These are phyloP conservation scores for Argyra leucocephala DNA, from an alignment of 2,888 invertebrate genomes.

Conservation along the genomic window DNA sequence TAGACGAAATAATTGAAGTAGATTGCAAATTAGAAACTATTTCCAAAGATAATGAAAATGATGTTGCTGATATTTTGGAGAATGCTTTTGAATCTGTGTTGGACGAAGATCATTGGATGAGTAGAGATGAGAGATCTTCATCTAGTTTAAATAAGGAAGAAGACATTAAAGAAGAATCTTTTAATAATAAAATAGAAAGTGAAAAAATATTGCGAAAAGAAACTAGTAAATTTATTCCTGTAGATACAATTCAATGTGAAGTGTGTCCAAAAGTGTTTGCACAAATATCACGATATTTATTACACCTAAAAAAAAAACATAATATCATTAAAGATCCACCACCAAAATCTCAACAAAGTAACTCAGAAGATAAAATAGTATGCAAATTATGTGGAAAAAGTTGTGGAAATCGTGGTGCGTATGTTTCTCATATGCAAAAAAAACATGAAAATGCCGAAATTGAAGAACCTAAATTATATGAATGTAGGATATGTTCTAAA, in stretches of 20 bases:
- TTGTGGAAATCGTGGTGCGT: constrained; percentile 5
- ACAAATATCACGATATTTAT: too few relatives aligned
- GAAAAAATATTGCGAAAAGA: neutral
- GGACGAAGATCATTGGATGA: neutral
- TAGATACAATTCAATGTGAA: constrained; percentile 9
- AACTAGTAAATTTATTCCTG: neutral
- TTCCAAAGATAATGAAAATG: neutral
- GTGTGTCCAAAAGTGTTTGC: constrained; percentile 4
- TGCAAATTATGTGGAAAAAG: constrained; percentile 2
- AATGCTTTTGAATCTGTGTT: neutral
- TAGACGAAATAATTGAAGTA: neutral
- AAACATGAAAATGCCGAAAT: constrained; percentile 3
- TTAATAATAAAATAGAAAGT: neutral
- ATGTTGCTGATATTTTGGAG: neutral
- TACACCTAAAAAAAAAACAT: constrained; percentile 9
- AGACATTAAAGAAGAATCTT: neutral
- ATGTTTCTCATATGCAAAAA: neutral
- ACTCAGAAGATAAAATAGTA: neutral
- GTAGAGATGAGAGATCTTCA: neutral
- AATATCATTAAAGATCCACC: neutral
- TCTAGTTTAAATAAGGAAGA: neutral
- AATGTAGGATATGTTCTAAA: constrained; percentile 1
- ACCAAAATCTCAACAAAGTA: neutral
- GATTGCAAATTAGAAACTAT: neutral
- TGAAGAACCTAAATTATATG: neutral